phyloP scores from a whole-genome alignment of 1,140 invertebrate species.

The Drosophila varians region DNA sequence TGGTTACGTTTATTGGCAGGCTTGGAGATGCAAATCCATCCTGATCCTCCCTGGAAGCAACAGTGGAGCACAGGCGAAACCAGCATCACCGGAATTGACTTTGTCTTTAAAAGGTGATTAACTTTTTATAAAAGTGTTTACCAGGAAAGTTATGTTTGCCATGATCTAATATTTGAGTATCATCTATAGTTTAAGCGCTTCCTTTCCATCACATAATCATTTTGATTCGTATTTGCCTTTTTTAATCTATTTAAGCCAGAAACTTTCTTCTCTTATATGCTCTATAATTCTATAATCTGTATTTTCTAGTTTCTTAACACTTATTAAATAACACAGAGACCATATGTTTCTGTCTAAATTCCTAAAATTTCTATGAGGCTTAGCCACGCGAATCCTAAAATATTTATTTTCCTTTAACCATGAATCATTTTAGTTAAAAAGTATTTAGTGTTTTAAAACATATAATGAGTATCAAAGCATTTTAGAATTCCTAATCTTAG shows the following conservation, averaged over 20 bases:
- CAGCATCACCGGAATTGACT: slow-evolving; percentile 22
- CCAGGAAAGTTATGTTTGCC: slow-evolving; percentile 18
- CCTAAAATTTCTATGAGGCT: not conserved
- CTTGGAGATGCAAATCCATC: slow-evolving; percentile 8
- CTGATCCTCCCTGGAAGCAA: slow-evolving; percentile 9
- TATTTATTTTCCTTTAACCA: not conserved
- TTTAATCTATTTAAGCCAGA: not conserved
- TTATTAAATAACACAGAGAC: not conserved
- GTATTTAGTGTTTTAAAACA: not conserved
- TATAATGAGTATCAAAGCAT: not conserved
- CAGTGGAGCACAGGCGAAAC: slow-evolving; percentile 5
- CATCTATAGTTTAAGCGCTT: not conserved
- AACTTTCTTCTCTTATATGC: not conserved
- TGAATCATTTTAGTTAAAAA: not conserved
- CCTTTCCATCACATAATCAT: not conserved
- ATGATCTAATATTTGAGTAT: slow-evolving; percentile 12
- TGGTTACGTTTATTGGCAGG: slow-evolving; percentile 48
- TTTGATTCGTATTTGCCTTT: not conserved
- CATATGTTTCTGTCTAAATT: not conserved
- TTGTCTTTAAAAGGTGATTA: slow-evolving; percentile 8
- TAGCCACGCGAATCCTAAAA: too few relatives aligned
- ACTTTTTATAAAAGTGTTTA: slow-evolving; percentile 20
- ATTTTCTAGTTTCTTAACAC: not conserved
- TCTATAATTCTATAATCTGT: not conserved
- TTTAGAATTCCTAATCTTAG: too few relatives aligned